phyloP scores from a whole-genome alignment of 2,888 invertebrate genomes.

The Thymelicus sylvestris region DNA sequence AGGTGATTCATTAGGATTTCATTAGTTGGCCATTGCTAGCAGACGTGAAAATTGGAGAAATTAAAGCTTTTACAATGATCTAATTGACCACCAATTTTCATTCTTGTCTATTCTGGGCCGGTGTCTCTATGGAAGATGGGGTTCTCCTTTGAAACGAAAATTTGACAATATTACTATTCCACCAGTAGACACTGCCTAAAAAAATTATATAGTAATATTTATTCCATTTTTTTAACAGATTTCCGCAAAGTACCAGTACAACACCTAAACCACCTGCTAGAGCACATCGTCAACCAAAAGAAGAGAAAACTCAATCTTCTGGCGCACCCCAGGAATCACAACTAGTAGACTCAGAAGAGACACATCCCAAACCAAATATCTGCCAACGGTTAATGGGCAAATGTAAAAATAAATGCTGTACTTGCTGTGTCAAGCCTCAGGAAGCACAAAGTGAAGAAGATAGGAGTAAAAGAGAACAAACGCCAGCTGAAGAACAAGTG shows the following conservation, averaged over 20 bases:
- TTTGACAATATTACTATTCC: no score
- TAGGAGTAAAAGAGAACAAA: conserved; percentile 43
- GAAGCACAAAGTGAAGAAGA: conserved; percentile 52
- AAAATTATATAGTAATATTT: no score
- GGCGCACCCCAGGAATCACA: conserved; percentile 44
- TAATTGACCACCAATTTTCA: no score
- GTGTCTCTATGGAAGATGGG: no score
- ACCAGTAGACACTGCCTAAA: no score
- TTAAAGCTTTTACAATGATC: no score
- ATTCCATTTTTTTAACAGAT: conserved; percentile 52
- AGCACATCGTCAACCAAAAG: conserved; percentile 59
- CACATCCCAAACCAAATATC: conserved; percentile 63
- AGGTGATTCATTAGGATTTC: no score
- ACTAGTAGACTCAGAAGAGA: conserved; percentile 45
- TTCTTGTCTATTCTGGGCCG: no score
- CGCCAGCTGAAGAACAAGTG: conserved; percentile 39
- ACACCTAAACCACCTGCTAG: conserved; percentile 76
- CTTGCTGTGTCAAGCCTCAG: conserved; percentile 71
- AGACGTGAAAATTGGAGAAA: no score
- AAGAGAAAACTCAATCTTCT: conserved; percentile 44
- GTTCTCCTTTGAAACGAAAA: no score
- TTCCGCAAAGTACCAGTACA: conserved; percentile 78
- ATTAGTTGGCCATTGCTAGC: no score
- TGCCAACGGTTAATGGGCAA: conserved; percentile 71
- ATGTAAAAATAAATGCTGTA: conserved; percentile 75